Evolutionary conservation across 2,113 vertebrate species (phyloP).

Genomic region (Periophthalmodon schlosseri): DNA sequence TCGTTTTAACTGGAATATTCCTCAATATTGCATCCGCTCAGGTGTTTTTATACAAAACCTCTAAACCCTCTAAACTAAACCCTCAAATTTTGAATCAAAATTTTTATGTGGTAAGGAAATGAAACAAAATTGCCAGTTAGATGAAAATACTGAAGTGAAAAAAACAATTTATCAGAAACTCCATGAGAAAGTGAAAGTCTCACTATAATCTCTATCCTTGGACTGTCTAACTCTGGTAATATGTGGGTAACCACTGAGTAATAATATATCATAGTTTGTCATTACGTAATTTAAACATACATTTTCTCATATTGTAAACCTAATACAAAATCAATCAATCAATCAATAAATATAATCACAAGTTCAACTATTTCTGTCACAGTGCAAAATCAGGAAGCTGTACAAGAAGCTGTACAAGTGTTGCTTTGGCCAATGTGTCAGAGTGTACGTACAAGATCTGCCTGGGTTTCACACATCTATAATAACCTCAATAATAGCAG

Average conservation of each 20-base stretch:
- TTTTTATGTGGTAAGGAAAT: background rate
- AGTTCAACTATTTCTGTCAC: background rate
- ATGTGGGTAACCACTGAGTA: background rate
- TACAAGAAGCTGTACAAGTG: background rate
- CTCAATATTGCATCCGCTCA: too few species aligned
- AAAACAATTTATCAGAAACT: slow-evolving; percentile 6
- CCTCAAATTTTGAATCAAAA: too few species aligned
- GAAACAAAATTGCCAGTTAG: background rate
- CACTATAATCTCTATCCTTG: background rate
- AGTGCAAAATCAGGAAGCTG: background rate
- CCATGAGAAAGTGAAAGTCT: background rate
- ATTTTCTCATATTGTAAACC: too few species aligned
- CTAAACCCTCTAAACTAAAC: too few species aligned
- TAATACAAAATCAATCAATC: too few species aligned
- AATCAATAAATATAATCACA: background rate
- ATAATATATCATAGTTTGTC: background rate
- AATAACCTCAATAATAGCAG: too few species aligned
- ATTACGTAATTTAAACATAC: background rate
- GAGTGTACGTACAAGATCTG: too few species aligned
- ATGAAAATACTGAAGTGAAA: slow-evolving; percentile 34
- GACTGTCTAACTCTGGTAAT: background rate
- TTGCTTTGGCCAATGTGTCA: background rate
- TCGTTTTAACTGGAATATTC: too few species aligned
- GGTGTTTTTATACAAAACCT: too few species aligned
- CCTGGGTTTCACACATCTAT: too few species aligned